Evolutionary conservation across 2,113 vertebrate genomes (phyloP).

Genomic region (Cinclus cinclus): DNA sequence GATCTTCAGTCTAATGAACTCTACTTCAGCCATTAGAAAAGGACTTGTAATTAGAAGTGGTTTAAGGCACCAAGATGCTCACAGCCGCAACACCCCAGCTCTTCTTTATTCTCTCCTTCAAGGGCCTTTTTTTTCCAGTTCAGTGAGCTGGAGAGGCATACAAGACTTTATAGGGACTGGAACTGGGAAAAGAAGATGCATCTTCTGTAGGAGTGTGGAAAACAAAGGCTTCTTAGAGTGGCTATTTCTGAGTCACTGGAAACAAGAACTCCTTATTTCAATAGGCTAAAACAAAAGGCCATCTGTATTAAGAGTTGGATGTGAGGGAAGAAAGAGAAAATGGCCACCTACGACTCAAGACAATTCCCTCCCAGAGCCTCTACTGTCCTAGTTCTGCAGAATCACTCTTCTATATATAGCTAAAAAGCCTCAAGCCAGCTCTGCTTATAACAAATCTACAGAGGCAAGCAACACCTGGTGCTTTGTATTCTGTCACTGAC

Average conservation of each 20-base stretch:
- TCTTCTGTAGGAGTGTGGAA: neutral
- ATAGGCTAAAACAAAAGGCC: neutral
- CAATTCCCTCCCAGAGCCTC: neutral
- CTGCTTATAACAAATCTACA: neutral
- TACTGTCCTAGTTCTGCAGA: neutral
- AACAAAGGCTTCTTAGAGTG: neutral
- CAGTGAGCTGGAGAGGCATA: neutral
- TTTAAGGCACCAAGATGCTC: neutral
- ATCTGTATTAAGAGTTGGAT: neutral
- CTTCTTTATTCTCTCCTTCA: neutral
- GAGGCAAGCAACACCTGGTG: neutral
- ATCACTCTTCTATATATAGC: neutral
- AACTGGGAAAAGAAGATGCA: neutral
- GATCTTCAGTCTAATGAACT: neutral
- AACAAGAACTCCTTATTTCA: neutral
- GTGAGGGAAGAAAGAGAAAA: neutral
- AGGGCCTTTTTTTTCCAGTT: neutral
- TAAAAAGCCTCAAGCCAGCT: neutral
- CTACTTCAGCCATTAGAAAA: neutral
- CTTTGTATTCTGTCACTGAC: neutral
- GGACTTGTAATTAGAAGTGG: neutral
- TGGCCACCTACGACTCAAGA: neutral
- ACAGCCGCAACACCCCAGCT: neutral
- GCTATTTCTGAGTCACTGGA: neutral
- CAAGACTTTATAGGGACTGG: neutral